Evolutionary conservation across 2,888 invertebrate genomes (phyloP).

Genomic region (Lepidocyrtoides sp.): DNA sequence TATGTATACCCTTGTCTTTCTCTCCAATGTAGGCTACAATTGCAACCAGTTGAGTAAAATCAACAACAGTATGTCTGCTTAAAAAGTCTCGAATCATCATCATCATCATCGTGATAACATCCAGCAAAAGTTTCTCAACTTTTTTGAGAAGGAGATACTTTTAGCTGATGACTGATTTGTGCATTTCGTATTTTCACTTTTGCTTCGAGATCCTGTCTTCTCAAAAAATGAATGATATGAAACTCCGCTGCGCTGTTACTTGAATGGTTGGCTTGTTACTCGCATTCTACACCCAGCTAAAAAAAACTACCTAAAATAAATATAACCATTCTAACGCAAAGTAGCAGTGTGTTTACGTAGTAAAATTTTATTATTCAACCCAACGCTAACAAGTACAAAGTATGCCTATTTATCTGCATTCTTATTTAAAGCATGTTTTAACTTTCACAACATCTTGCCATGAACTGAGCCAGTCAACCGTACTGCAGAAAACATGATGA

Average conservation of each 20-base stretch:
- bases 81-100: not conserved
- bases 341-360: too few relatives aligned
- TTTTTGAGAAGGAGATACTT: not conserved
- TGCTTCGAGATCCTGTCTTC: not conserved
- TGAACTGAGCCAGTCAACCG: constrained; percentile 22
- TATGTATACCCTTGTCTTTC: not conserved
- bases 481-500: constrained; percentile 31
- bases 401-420: too few relatives aligned
- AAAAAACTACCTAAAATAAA: too few relatives aligned
- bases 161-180: constrained; percentile 18
- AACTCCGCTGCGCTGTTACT: too few relatives aligned
- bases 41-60: not conserved
- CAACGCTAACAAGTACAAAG: too few relatives aligned
- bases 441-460: not conserved
- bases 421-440: not conserved
- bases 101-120: not conserved
- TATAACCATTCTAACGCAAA: too few relatives aligned
- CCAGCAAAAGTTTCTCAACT: not conserved
- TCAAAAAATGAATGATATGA: not conserved
- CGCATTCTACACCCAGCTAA: too few relatives aligned
- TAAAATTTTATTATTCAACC: too few relatives aligned
- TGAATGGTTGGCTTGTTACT: too few relatives aligned
- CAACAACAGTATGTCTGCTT: not conserved
- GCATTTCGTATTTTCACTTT: not conserved
- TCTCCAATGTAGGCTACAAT: too few relatives aligned